Evolutionary conservation across 2,888 invertebrate genomes (phyloP).

Genomic region (Portevinia maculata): DNA sequence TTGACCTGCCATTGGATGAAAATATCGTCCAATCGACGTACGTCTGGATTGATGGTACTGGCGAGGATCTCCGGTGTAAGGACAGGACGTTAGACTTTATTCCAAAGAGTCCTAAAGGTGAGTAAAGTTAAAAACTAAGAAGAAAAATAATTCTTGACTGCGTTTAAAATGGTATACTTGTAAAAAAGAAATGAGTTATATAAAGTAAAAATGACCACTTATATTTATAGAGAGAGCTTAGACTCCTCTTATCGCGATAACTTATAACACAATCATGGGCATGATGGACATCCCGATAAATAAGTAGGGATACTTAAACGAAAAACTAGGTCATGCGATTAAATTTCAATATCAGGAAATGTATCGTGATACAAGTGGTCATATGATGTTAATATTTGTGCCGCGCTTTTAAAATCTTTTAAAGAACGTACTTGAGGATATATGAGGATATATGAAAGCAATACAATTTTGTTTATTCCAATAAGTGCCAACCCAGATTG

Average conservation of each 20-base stretch:
- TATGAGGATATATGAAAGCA: no score
- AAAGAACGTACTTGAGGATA: no score
- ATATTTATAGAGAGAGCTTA: no score
- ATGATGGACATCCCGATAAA: slow-evolving; percentile 25
- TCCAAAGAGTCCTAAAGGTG: slow-evolving; percentile 90
- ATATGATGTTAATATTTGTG: not conserved
- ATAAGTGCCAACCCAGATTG: no score
- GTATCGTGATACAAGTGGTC: not conserved
- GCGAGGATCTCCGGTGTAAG: slow-evolving; percentile 93
- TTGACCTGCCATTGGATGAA: slow-evolving; percentile 90
- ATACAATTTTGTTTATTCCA: no score
- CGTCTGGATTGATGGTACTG: slow-evolving; percentile 97
- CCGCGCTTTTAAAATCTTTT: no score
- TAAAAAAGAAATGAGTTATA: not conserved
- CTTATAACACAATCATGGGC: slow-evolving; percentile 23
- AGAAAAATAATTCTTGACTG: not conserved
- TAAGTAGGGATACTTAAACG: slow-evolving; percentile 19
- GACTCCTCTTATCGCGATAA: slow-evolving; percentile 59
- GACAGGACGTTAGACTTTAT: slow-evolving; percentile 93
- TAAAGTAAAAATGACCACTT: not conserved
- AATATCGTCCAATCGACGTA: slow-evolving; percentile 93
- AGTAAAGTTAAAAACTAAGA: slow-evolving; percentile 75
- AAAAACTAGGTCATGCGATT: slow-evolving; percentile 30
- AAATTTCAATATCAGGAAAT: not conserved
- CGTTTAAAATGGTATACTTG: not conserved